Conservation (phyloP, 1,140 invertebrate species). For the Coboldia fuscipes region DNA sequence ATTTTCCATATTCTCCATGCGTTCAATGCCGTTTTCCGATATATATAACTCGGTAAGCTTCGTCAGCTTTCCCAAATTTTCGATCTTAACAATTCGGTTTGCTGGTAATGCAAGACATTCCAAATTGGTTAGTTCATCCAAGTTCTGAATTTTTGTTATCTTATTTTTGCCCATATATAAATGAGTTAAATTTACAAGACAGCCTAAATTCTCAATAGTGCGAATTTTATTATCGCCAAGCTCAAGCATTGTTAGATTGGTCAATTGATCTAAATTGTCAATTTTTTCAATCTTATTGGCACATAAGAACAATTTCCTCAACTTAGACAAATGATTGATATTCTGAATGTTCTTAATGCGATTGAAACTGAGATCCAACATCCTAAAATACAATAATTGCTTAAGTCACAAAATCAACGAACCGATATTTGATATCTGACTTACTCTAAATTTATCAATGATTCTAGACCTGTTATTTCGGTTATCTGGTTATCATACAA, state of each 20-base stretch:
- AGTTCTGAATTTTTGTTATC: conserved; percentile 71
- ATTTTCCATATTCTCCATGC: conserved; percentile 47
- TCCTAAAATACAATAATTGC: conserved; percentile 33
- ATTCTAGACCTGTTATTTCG: conserved; percentile 70
- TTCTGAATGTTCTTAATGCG: conserved; percentile 78
- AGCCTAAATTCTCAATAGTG: conserved; percentile 67
- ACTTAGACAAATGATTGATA: conserved; percentile 51
- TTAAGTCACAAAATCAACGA: too few relatives aligned
- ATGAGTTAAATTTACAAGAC: conserved; percentile 45
- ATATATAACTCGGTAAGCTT: conserved; percentile 79
- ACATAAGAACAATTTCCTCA: conserved; percentile 76
- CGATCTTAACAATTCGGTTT: conserved; percentile 74
- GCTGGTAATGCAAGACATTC: conserved; percentile 74
- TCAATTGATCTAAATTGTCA: conserved; percentile 69
- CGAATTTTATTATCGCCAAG: conserved; percentile 88
- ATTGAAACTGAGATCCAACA: conserved; percentile 94
- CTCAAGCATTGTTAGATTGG: conserved; percentile 68
- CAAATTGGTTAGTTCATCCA: conserved; percentile 55
- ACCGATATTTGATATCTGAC: conserved; percentile 14
- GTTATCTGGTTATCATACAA: conserved; percentile 93
- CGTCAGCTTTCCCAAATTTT: conserved; percentile 52
- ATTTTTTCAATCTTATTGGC: conserved; percentile 87
- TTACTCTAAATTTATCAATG: conserved; percentile 77
- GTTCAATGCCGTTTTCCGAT: conserved; percentile 78
- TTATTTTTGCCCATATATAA: conserved; percentile 94